Conservation (phyloP, 37 sponge, comb jelly and placozoan species). For the Agelas oroides region DNA sequence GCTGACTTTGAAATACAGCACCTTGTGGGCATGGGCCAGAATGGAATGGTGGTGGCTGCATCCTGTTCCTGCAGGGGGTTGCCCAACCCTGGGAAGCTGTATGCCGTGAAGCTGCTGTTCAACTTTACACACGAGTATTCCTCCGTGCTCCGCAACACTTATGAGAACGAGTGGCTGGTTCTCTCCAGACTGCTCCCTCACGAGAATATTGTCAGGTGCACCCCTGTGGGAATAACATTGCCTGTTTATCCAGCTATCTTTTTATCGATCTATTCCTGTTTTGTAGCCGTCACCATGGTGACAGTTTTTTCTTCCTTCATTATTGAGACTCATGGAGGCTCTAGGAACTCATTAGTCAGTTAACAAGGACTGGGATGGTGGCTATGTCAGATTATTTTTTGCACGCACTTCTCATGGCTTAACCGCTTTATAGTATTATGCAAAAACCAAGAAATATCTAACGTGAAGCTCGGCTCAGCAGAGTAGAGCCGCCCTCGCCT, state of each 20-base stretch:
- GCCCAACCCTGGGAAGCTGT: conserved; percentile 70
- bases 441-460: no score
- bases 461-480: not conserved
- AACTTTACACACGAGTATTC: conserved; percentile 79
- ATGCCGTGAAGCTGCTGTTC: conserved; percentile 86
- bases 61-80: conserved; percentile 54
- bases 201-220: conserved; percentile 63
- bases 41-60: conserved; percentile 82
- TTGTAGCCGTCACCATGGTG: no score
- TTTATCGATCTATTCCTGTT: no score
- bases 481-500: conserved; percentile 27
- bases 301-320: no score
- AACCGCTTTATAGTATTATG: no score
- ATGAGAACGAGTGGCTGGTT: conserved; percentile 88
- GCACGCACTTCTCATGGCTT: no score
- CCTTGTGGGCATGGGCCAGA: conserved; percentile 65
- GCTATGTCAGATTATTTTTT: no score
- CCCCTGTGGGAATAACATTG: no score
- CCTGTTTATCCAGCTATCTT: no score
- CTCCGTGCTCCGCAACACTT: conserved; percentile 65
- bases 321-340: no score
- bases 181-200: conserved; percentile 80
- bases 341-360: no score
- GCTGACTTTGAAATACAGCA: conserved; percentile 64
- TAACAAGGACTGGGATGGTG: no score